Base-by-base conservation (phyloP, 2,113 vertebrate genomes). In the Galemys pyrenaicus region DNA sequence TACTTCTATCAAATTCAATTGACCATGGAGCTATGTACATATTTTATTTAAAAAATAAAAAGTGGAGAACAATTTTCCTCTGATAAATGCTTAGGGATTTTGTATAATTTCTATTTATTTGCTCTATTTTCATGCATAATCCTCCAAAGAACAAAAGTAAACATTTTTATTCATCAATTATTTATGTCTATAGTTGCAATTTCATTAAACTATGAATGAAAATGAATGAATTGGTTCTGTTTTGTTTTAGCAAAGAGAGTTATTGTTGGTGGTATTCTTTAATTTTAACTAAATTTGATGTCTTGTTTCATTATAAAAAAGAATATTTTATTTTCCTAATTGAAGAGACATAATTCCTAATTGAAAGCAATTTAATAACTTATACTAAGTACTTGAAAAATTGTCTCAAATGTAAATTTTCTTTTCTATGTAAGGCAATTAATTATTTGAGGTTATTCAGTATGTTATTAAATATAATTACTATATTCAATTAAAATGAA, bases 261-360 rank as follows among this genome's bases (percentile, higher is more conserved):
- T 81, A 92, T 75, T 2, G 4, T 73, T 96, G 17, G 15, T 92
- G 9, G 44, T 24, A 39, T 5, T 94, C 30, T 92, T 95, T 96
- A 82, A 88, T 93, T 70, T 94, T 81, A 68, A 41, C 28, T 97
- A 67, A 70, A 35, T 20, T 84, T 91, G 7, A 87, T 56, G 35
- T 91, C 85, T 94, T 7, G 92, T 30, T 54, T 90, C 56, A 80
- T 67, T 94, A 82, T 10, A 95, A 30, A 6, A 16, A 22, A 95
- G 32, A 49, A 39, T 67, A 64, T 88, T 96, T 96, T 88, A 16
- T 91, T 97, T 97, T 93, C 20, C 16, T 93, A 96, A 92, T 19
- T 95, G 15, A 97, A 89, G 75, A 79, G 26, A 1, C 17, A 85
- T 95, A 46, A 83, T 78, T 96, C 37, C 16, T 54, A 37, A 91